phyloP scores from a whole-genome alignment of 2,797 vertebrate species.

The Cichlasoma orientale region DNA sequence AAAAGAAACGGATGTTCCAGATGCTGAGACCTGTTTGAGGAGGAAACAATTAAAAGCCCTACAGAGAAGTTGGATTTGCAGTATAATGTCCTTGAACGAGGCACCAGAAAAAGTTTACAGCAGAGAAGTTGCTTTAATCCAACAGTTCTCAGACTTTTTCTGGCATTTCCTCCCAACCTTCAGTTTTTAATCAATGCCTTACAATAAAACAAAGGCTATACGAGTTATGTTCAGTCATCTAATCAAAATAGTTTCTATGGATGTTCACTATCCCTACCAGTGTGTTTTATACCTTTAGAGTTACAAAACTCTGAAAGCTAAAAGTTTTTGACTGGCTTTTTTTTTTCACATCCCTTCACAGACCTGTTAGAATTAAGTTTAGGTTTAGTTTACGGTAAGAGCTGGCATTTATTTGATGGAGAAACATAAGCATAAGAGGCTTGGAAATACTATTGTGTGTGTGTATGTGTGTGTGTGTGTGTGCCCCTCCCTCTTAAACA shows the following conservation, averaged over 20 bases:
- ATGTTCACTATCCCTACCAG: too few relatives aligned
- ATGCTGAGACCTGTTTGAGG: slow-evolving; percentile 28
- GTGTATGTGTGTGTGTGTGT: neutral
- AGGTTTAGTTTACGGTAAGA: neutral
- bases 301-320: too few relatives aligned
- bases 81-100: slow-evolving; percentile 39
- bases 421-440: neutral
- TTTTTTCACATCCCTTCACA: neutral
- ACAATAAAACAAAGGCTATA: neutral
- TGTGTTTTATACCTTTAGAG: too few relatives aligned
- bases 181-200: too few relatives aligned
- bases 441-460: neutral
- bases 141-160: neutral
- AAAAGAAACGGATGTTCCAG: slow-evolving; percentile 20
- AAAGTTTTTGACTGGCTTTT: too few relatives aligned
- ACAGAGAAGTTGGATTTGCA: neutral
- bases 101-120: neutral
- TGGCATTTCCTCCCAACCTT: neutral
- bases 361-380: neutral
- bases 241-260: neutral
- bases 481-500: neutral
- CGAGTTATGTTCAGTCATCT: neutral
- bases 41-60: slow-evolving; percentile 3
- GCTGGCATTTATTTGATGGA: neutral
- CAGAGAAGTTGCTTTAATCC: neutral